phyloP scores from a whole-genome alignment of 2,888 invertebrate genomes.

The Ochropleura plecta region DNA sequence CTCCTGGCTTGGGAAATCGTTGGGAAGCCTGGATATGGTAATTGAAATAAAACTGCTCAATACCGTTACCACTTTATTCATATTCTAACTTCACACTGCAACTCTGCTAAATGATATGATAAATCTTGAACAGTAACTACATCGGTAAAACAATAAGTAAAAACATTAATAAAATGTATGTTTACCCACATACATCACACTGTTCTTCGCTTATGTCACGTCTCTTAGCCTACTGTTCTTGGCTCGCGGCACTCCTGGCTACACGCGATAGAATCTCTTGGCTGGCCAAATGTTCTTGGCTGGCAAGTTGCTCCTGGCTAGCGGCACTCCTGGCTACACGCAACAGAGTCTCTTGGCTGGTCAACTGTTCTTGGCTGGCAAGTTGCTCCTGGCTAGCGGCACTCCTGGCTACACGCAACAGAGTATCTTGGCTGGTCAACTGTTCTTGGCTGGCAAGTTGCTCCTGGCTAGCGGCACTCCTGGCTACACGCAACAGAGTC shows the following conservation, averaged over 20 bases:
- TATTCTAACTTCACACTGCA: too few relatives aligned
- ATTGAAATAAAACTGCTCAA: too few relatives aligned
- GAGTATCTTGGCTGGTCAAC: slow-evolving; percentile 3
- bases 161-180: too few relatives aligned
- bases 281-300: slow-evolving; percentile 9
- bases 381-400: not conserved
- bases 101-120: too few relatives aligned
- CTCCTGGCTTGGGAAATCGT: too few relatives aligned
- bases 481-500: slow-evolving; percentile 17
- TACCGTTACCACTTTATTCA: too few relatives aligned
- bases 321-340: slow-evolving; percentile 1
- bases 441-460: slow-evolving; percentile 11
- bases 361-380: not conserved
- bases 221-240: not conserved
- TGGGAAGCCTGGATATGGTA: too few relatives aligned
- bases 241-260: slow-evolving; percentile 3
- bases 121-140: too few relatives aligned
- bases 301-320: not conserved
- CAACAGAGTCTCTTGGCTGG: slow-evolving; percentile 2
- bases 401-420: slow-evolving; percentile 5
- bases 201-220: too few relatives aligned
- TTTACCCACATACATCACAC: too few relatives aligned
- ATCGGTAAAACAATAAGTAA: too few relatives aligned
- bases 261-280: slow-evolving; percentile 11
- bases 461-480: slow-evolving; percentile 6